phyloP scores from a whole-genome alignment of 2,113 vertebrate genomes.

The Globicephala melas region DNA sequence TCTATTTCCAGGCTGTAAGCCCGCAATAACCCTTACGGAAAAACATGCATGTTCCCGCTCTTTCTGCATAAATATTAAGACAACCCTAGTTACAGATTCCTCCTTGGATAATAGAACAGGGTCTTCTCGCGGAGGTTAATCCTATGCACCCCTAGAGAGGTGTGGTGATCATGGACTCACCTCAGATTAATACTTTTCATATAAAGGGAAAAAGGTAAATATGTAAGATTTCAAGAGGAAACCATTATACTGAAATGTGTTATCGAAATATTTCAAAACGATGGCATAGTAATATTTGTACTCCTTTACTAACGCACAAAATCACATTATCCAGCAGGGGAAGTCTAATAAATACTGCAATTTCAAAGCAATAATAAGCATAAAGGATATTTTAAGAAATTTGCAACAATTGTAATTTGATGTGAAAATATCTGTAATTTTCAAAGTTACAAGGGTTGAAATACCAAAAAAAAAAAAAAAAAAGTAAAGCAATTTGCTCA shows the following conservation, averaged over 20 bases:
- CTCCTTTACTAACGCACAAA: neutral
- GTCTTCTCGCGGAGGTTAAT: neutral
- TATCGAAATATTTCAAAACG: neutral
- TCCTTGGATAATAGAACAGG: neutral
- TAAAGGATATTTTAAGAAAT: neutral
- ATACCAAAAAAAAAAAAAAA: neutral
- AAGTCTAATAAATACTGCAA: neutral
- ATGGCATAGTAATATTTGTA: neutral
- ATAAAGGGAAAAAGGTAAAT: neutral
- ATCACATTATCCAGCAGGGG: neutral
- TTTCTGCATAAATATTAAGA: constrained; percentile 72
- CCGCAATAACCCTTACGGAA: constrained; percentile 83
- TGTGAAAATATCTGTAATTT: neutral
- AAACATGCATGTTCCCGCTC: constrained; percentile 76
- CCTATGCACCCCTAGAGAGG: neutral
- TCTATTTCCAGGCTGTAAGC: constrained; percentile 74
- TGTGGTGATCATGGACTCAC: neutral
- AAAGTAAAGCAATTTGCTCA: neutral
- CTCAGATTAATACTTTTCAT: neutral
- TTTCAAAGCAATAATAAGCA: neutral
- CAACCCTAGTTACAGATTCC: constrained; percentile 73
- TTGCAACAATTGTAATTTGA: neutral
- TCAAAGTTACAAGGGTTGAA: neutral
- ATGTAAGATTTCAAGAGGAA: neutral
- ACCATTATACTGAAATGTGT: neutral